A percentile compares a stretch with the other conserved stretches of the same genome.
phyloP scores from a whole-genome alignment of 2,888 invertebrate genomes.

The Mimachlamys varia region DNA sequence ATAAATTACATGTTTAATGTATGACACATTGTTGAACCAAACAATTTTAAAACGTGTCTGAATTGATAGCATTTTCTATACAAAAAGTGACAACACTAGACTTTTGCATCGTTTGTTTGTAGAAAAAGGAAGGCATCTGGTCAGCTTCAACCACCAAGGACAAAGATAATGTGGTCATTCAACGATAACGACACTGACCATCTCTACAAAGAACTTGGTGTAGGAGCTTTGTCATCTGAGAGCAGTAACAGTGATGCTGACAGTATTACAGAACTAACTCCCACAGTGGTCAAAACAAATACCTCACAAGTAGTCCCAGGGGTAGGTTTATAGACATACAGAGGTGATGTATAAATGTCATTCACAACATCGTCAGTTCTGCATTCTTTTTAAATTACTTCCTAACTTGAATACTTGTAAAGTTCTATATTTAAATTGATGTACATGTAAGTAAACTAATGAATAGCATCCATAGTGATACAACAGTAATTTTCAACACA shows the following conservation, averaged over 20 bases:
- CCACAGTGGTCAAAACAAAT: slow-evolving; percentile 47
- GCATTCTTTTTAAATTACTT: no score
- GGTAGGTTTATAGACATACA: slow-evolving; percentile 52
- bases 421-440: no score
- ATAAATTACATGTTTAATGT: no score
- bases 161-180: slow-evolving; percentile 56
- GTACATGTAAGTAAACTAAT: no score
- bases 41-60: no score
- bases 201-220: slow-evolving; percentile 69
- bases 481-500: no score
- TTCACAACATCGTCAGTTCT: no score
- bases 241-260: slow-evolving; percentile 53
- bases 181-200: slow-evolving; percentile 59
- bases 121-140: slow-evolving; percentile 61
- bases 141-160: slow-evolving; percentile 45
- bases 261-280: slow-evolving; percentile 55
- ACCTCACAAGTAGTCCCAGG: slow-evolving; percentile 53
- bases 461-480: no score
- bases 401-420: not conserved
- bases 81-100: no score
- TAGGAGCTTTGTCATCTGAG: slow-evolving; percentile 61
- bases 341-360: not conserved
- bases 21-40: no score
- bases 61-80: no score
- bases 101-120: slow-evolving; percentile 32